Evolutionary conservation across 2,113 vertebrate genomes (phyloP).

Genomic region (Cyanocitta stelleri): DNA sequence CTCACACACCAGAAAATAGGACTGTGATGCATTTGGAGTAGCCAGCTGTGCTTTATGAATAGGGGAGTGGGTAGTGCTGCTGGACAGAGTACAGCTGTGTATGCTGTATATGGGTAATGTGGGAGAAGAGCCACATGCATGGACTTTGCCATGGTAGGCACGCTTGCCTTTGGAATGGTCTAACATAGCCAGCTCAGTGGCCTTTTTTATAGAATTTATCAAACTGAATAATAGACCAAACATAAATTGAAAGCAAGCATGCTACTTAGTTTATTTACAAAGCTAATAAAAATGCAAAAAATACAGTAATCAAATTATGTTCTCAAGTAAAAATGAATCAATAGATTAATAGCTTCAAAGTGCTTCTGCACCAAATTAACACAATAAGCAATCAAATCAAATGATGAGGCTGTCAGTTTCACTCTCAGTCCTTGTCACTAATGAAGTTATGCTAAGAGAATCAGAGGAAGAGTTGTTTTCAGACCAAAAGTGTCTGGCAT

Average conservation of each 20-base stretch:
- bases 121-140: not conserved
- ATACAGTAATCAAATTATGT: constrained; percentile 13
- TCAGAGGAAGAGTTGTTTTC: not conserved
- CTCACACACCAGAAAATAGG: not conserved
- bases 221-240: not conserved
- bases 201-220: not conserved
- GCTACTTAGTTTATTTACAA: constrained; percentile 10
- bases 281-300: constrained; percentile 15
- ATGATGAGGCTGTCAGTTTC: not conserved
- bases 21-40: not conserved
- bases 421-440: not conserved
- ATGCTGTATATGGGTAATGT: not conserved
- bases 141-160: not conserved
- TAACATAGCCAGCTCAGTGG: not conserved
- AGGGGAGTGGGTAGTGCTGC: not conserved
- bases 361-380: not conserved
- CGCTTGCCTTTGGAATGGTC: not conserved
- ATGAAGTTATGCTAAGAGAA: not conserved
- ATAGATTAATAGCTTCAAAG: constrained; percentile 18
- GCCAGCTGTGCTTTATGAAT: not conserved
- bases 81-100: not conserved
- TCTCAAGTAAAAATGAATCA: constrained; percentile 6
- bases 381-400: constrained; percentile 32
- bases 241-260: not conserved
- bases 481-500: not conserved